These are phyloP conservation scores for Silurus meridionalis DNA, from an alignment of 2,113 vertebrate genomes.

Conservation along the genomic window DNA sequence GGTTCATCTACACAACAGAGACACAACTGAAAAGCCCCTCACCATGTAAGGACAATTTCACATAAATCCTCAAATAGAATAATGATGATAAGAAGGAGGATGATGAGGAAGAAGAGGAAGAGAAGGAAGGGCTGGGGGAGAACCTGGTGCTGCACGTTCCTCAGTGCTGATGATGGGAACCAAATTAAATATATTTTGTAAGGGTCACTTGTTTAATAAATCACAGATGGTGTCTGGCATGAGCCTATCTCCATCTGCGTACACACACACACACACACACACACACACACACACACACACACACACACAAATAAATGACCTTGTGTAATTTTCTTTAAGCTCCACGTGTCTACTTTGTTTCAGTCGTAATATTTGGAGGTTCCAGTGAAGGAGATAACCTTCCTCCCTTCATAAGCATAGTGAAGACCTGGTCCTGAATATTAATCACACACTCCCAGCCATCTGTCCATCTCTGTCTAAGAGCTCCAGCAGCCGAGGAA, in stretches of 20 bases:
- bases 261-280: neutral
- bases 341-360: neutral
- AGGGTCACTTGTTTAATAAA: neutral
- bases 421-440: neutral
- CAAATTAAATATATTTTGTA: neutral
- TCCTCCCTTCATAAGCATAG: neutral
- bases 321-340: neutral
- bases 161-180: neutral
- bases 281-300: neutral
- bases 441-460: neutral
- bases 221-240: neutral
- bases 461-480: neutral
- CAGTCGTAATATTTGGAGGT: neutral
- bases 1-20: neutral
- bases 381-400: conserved; percentile 13
- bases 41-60: neutral
- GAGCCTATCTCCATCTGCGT: neutral
- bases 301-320: neutral
- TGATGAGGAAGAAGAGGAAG: neutral
- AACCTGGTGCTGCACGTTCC: neutral
- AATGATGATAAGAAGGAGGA: neutral
- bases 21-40: neutral
- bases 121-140: neutral
- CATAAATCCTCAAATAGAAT: neutral
- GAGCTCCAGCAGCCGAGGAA: neutral